Conservation (phyloP, 2,888 invertebrate species). For the Harpagoxenus sublaevis region DNA sequence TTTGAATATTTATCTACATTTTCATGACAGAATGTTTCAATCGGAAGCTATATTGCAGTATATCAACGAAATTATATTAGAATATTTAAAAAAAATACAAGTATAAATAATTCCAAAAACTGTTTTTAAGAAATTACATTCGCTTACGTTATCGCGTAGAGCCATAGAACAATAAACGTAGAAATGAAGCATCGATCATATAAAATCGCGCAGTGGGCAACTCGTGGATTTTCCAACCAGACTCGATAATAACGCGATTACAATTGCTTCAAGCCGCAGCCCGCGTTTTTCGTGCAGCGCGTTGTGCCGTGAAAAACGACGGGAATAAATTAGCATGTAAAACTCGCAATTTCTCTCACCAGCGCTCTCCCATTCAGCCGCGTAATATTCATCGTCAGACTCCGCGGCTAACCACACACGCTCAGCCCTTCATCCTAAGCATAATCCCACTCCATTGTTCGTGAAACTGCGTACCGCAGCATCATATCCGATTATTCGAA, state of each 20-base stretch:
- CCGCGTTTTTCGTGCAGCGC: constrained; percentile 16
- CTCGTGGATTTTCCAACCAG: constrained; percentile 1
- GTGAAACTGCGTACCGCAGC: constrained; percentile 40
- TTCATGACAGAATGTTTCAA: constrained; percentile 3
- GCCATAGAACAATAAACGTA: not conserved
- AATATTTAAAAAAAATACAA: not conserved
- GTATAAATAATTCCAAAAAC: not conserved
- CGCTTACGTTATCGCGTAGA: not conserved
- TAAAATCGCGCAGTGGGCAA: not conserved
- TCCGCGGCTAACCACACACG: constrained; percentile 29
- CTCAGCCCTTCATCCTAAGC: constrained; percentile 38
- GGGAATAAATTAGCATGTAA: constrained; percentile 53
- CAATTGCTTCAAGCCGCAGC: constrained; percentile 8
- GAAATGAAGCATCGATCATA: not conserved
- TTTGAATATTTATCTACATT: constrained; percentile 32
- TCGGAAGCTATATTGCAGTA: not conserved
- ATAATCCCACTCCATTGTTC: constrained; percentile 60
- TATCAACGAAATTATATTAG: not conserved
- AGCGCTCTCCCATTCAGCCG: constrained; percentile 14
- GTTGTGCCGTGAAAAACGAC: constrained; percentile 38
- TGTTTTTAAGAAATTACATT: not conserved
- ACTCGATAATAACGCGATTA: constrained; percentile 45
- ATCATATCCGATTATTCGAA: constrained; percentile 48
- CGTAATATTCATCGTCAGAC: constrained; percentile 56
- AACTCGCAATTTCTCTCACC: constrained; percentile 34